Conservation (phyloP, 1,140 invertebrate species). For the Lucilia sericata region DNA sequence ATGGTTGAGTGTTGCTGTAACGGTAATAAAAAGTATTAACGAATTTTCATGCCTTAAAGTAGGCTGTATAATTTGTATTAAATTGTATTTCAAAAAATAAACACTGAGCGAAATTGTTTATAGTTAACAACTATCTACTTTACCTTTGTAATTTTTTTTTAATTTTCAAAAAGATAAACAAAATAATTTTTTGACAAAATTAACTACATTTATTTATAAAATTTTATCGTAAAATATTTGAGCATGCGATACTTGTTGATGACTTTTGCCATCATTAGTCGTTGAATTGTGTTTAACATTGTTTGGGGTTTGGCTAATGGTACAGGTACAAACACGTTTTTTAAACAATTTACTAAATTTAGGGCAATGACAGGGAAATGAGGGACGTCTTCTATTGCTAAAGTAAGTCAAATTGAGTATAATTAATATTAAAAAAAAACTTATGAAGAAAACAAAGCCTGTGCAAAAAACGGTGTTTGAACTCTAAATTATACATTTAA, state of each 20-base stretch:
- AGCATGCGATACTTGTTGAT: not conserved
- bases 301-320: not conserved
- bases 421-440: not conserved
- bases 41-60: not conserved
- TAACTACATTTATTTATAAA: not conserved
- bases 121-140: not conserved
- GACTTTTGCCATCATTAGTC: not conserved
- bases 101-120: not conserved
- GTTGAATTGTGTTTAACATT: not conserved
- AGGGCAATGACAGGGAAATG: not conserved
- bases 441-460: not conserved
- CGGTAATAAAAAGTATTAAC: not conserved
- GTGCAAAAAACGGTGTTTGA: not conserved
- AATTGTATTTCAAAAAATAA: not conserved
- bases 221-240: not conserved
- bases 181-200: not conserved
- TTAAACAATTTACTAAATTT: not conserved
- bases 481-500: not conserved
- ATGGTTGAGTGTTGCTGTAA: constrained; percentile 23
- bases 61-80: not conserved
- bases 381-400: constrained; percentile 2
- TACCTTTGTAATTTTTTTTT: not conserved
- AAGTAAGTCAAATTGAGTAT: not conserved
- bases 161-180: not conserved
- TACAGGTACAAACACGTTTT: not conserved